These are phyloP conservation scores for Notoglanidium macrostoma DNA, from an alignment of 2,797 vertebrate species.

Conservation along the genomic window DNA sequence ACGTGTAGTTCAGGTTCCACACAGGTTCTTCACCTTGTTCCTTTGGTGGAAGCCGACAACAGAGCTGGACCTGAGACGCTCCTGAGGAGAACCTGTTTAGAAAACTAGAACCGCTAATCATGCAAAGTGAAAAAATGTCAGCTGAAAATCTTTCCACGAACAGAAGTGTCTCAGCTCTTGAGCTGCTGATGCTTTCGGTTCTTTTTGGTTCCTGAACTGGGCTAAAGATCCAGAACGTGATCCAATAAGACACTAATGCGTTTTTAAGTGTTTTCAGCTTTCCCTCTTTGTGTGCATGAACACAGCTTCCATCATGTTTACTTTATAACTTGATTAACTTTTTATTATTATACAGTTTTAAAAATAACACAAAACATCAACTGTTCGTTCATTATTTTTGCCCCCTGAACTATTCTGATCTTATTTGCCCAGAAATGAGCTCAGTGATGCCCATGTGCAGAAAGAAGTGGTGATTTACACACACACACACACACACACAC, in stretches of 20 bases:
- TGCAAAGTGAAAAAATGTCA: background rate
- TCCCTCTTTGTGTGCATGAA: background rate
- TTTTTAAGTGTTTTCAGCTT: background rate
- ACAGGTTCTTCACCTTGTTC: background rate
- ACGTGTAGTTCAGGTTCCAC: background rate
- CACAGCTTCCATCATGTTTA: background rate
- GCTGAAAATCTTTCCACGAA: background rate
- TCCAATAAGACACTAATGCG: background rate
- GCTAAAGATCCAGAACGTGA: background rate
- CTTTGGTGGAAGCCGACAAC: background rate
- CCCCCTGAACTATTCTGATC: no score
- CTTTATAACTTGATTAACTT: background rate
- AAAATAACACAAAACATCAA: background rate
- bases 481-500: no score
- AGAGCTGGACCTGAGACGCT: background rate
- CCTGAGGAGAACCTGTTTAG: background rate
- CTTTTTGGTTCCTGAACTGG: background rate
- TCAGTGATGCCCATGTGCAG: no score
- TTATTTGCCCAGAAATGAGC: no score
- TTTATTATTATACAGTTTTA: background rate
- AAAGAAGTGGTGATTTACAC: no score
- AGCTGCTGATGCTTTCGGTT: background rate
- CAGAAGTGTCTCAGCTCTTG: background rate
- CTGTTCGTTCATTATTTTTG: no score
- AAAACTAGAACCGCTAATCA: background rate